These are phyloP conservation scores for Poeciliopsis retropinna DNA, from an alignment of 2,113 vertebrate genomes.

Conservation along the genomic window DNA sequence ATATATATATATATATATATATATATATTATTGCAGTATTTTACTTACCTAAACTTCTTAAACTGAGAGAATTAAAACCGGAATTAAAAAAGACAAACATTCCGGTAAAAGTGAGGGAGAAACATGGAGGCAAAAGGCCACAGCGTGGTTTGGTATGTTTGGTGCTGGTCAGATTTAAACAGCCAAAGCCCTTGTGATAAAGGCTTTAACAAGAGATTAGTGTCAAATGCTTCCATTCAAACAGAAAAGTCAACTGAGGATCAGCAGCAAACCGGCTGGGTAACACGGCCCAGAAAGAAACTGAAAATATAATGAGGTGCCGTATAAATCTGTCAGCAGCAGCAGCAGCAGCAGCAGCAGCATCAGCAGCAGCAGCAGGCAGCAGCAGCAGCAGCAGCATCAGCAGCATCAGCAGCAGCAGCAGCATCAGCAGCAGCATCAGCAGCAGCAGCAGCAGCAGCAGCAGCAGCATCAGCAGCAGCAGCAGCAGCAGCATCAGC, in stretches of 20 bases:
- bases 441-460: constrained; percentile 9
- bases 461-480: constrained; percentile 15
- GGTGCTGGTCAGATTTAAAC: constrained; percentile 6
- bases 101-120: background rate
- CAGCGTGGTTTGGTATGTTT: constrained; percentile 9
- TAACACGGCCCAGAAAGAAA: constrained; percentile 34
- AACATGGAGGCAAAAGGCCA: constrained; percentile 5
- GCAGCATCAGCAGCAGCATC: too few relatives aligned
- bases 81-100: background rate
- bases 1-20: too few relatives aligned
- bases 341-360: too few relatives aligned
- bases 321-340: constrained; percentile 43
- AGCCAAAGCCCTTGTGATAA: constrained; percentile 13
- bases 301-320: constrained; percentile 53
- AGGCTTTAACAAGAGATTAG: constrained; percentile 32
- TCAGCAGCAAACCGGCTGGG: constrained; percentile 14
- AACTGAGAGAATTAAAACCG: background rate
- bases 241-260: constrained; percentile 25
- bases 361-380: too few relatives aligned
- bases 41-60: background rate
- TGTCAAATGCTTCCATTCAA: constrained; percentile 22
- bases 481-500: too few relatives aligned
- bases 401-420: too few relatives aligned
- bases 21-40: too few relatives aligned
- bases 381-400: too few relatives aligned